phyloP scores from a whole-genome alignment of 1,140 invertebrate species.

The Vanessa atalanta region DNA sequence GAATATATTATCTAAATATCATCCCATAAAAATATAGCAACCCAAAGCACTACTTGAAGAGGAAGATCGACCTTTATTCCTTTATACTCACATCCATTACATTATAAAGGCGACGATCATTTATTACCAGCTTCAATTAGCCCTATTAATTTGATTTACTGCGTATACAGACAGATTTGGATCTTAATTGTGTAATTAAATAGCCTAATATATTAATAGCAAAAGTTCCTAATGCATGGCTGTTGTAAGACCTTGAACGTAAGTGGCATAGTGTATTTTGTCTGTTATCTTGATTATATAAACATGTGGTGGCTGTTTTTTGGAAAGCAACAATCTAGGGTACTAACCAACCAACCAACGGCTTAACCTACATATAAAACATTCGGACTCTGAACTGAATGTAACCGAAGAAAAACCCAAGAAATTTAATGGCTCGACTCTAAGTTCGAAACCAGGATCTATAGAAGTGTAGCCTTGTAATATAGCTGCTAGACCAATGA shows the following conservation, averaged over 20 bases:
- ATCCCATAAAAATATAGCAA: background rate
- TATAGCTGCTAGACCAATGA: too few relatives aligned
- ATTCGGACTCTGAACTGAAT: too few relatives aligned
- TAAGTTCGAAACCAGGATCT: too few relatives aligned
- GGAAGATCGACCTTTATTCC: background rate
- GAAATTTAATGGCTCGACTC: too few relatives aligned
- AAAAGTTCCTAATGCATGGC: background rate
- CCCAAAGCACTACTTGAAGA: background rate
- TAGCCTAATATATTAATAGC: background rate
- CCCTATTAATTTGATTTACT: conserved; percentile 8
- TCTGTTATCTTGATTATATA: too few relatives aligned
- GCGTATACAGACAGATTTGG: conserved; percentile 7
- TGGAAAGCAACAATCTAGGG: too few relatives aligned
- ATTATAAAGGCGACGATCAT: conserved; percentile 11
- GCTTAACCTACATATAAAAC: too few relatives aligned
- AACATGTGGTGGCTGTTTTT: too few relatives aligned
- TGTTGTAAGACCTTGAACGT: background rate
- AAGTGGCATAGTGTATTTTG: background rate
- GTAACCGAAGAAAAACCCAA: too few relatives aligned
- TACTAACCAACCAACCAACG: too few relatives aligned
- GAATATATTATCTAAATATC: background rate
- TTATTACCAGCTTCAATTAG: conserved; percentile 9
- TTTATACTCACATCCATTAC: conserved; percentile 9
- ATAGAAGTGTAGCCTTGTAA: too few relatives aligned
- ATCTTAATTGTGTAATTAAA: conserved; percentile 11